A percentile compares a stretch with the other conserved stretches of the same genome.
Evolutionary conservation across 37 sponge, comb jelly and placozoan species (phyloP).

Genomic region (Chondrosia reniformis): DNA sequence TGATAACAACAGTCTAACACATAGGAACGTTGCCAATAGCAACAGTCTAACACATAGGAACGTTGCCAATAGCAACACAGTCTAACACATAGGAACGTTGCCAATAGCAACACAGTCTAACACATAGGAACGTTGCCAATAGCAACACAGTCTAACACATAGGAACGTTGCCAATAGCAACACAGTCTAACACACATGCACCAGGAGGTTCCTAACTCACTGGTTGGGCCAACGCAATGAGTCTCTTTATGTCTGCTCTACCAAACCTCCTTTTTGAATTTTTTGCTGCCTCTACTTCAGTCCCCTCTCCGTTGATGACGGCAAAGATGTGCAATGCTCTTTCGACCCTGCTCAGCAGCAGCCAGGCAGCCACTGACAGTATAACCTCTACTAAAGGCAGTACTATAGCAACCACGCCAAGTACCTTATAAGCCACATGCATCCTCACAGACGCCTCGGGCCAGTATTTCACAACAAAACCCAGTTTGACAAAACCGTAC

Average conservation of each 20-base stretch:
- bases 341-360: constrained; percentile 28
- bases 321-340: constrained; percentile 21
- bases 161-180: neutral
- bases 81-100: too few species aligned
- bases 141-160: neutral
- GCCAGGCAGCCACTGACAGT: constrained; percentile 20
- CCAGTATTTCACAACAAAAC: constrained; percentile 29
- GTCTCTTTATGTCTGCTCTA: constrained; percentile 41
- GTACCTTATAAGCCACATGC: constrained; percentile 61
- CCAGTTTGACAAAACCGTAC: constrained; percentile 56
- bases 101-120: too few species aligned
- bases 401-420: constrained; percentile 28
- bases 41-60: too few species aligned
- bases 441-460: neutral
- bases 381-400: constrained; percentile 51
- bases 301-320: constrained; percentile 20
- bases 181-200: constrained; percentile 11
- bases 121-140: too few species aligned
- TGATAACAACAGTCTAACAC: too few species aligned
- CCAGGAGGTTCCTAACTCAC: constrained; percentile 27
- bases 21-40: too few species aligned
- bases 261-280: constrained; percentile 11
- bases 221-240: constrained; percentile 41
- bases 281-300: neutral
- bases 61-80: too few species aligned